Percentiles rank a stretch among this genome's conserved stretches.
These are phyloP conservation scores for Salminus brasiliensis DNA, from an alignment of 2,113 vertebrate species.

Conservation along the genomic window DNA sequence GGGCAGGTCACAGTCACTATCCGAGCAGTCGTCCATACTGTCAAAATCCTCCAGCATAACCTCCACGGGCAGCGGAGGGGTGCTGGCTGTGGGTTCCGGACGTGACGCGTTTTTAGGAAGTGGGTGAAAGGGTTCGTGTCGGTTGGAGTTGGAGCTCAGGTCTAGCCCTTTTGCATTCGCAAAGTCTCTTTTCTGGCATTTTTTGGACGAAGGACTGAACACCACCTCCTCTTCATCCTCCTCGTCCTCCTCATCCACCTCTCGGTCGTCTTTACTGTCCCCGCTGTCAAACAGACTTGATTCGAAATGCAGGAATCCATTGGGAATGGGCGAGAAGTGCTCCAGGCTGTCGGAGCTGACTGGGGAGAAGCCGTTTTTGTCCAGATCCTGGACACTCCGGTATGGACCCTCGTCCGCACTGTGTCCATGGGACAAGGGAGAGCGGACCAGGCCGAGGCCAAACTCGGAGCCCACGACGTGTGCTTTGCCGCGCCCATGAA, in stretches of 20 bases:
- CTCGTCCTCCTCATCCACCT: constrained; percentile 25
- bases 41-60: constrained; percentile 72
- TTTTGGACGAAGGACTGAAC: constrained; percentile 58
- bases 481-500: constrained; percentile 58
- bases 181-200: constrained; percentile 51
- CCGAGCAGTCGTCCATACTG: constrained; percentile 73
- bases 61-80: constrained; percentile 67
- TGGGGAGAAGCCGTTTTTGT: constrained; percentile 71
- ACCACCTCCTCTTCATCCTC: constrained; percentile 51
- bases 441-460: constrained; percentile 63
- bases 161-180: constrained; percentile 54
- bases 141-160: constrained; percentile 63
- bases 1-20: constrained; percentile 70
- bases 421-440: constrained; percentile 61
- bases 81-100: constrained; percentile 69
- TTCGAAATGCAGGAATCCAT: constrained; percentile 78
- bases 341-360: constrained; percentile 69
- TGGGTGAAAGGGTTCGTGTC: constrained; percentile 65
- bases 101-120: constrained; percentile 74
- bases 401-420: constrained; percentile 56
- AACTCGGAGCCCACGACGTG: constrained; percentile 59
- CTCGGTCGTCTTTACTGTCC: constrained; percentile 64
- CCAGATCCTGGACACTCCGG: constrained; percentile 53
- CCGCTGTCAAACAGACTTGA: constrained; percentile 76
- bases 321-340: constrained; percentile 68